A percentile compares a stretch with the other conserved stretches of the same genome.
These are phyloP conservation scores for Chelonus insularis DNA, from an alignment of 1,140 invertebrate genomes.

Conservation along the genomic window DNA sequence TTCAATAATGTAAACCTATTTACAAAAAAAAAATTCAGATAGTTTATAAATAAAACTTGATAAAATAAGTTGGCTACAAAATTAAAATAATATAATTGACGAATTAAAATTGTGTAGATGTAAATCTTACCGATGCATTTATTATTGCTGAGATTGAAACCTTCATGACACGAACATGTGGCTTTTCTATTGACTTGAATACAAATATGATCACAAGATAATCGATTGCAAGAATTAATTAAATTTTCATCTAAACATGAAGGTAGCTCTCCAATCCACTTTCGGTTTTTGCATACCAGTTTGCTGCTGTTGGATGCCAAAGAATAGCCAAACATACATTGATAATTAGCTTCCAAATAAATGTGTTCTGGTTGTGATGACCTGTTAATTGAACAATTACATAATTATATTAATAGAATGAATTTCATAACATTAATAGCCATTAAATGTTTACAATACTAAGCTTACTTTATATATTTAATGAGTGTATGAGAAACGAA, in stretches of 20 bases:
- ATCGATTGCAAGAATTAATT: constrained; percentile 41
- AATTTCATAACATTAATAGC: too few relatives aligned
- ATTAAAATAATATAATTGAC: neutral
- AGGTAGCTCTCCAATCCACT: constrained; percentile 53
- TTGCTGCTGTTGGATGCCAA: constrained; percentile 43
- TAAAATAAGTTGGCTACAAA: too few relatives aligned
- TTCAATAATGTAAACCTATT: too few relatives aligned
- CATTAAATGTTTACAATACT: neutral
- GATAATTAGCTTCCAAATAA: constrained; percentile 57
- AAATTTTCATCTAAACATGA: constrained; percentile 46
- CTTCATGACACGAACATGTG: constrained; percentile 59
- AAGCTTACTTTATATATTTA: constrained; percentile 56
- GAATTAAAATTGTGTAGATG: neutral
- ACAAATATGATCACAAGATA: constrained; percentile 58
- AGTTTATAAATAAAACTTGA: neutral
- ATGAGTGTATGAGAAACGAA: constrained; percentile 51
- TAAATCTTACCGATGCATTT: constrained; percentile 51
- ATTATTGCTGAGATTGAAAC: constrained; percentile 46
- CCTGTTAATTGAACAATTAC: too few relatives aligned
- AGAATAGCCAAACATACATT: constrained; percentile 49
- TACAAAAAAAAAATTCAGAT: neutral
- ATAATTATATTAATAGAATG: neutral
- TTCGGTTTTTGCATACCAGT: constrained; percentile 50
- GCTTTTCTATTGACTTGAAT: constrained; percentile 53
- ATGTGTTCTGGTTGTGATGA: constrained; percentile 53